Evolutionary conservation across 1,140 invertebrate species (phyloP).

Genomic region (Saccostrea cuccullata): DNA sequence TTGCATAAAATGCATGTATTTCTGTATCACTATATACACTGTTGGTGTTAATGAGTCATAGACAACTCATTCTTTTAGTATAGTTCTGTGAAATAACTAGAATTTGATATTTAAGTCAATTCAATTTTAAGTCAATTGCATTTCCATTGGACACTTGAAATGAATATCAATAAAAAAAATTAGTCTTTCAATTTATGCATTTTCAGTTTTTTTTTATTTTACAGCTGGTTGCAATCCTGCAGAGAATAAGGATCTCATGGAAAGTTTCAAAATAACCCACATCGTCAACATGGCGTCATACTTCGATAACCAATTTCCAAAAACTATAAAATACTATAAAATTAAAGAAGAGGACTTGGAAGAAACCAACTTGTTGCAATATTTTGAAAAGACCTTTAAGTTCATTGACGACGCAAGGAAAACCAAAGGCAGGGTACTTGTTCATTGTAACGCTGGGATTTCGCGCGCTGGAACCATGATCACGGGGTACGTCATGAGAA

Average conservation of each 20-base stretch:
- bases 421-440: conserved; percentile 65
- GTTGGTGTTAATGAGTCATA: too few relatives aligned
- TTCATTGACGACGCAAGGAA: conserved; percentile 93
- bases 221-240: conserved; percentile 29
- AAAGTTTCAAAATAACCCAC: conserved; percentile 92
- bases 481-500: conserved; percentile 83
- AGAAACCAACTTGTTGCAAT: conserved; percentile 94
- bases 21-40: too few relatives aligned
- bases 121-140: too few relatives aligned
- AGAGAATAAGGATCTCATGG: conserved; percentile 86
- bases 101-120: too few relatives aligned
- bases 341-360: conserved; percentile 97
- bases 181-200: background rate
- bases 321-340: conserved; percentile 96
- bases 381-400: conserved; percentile 97
- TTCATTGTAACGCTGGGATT: conserved; percentile 75
- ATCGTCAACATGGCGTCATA: conserved; percentile 98
- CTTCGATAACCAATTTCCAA: conserved; percentile 98
- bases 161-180: background rate
- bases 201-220: background rate
- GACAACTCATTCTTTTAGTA: too few relatives aligned
- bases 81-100: too few relatives aligned
- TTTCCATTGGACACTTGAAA: too few relatives aligned
- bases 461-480: conserved; percentile 73
- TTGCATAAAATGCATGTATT: too few relatives aligned